Evolutionary conservation across 1,140 invertebrate genomes (phyloP).

Genomic region (Augochlora pura): DNA sequence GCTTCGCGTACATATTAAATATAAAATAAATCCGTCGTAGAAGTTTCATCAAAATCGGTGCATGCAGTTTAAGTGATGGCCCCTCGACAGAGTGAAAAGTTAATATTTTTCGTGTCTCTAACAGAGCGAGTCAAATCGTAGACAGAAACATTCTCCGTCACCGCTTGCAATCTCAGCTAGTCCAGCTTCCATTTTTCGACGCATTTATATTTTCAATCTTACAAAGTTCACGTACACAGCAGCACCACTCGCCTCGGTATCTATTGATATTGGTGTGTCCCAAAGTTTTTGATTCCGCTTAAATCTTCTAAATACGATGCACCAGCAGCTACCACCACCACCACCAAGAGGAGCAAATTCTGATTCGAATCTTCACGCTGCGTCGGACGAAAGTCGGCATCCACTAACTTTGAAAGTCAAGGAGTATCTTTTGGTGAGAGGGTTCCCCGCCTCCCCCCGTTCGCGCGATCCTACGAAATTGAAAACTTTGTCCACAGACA

Average conservation of each 20-base stretch:
- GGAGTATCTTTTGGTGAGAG: constrained; percentile 63
- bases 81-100: neutral
- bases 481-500: constrained; percentile 83
- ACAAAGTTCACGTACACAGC: constrained; percentile 26
- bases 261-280: constrained; percentile 77
- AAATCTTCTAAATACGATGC: constrained; percentile 46
- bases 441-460: constrained; percentile 48
- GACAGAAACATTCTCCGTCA: neutral
- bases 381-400: constrained; percentile 10
- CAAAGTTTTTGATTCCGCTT: constrained; percentile 16
- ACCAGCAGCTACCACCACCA: constrained; percentile 30
- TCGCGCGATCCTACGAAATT: constrained; percentile 5
- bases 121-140: neutral
- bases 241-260: constrained; percentile 68
- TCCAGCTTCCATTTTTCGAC: constrained; percentile 41
- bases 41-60: neutral
- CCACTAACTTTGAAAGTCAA: constrained; percentile 48
- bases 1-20: too few relatives aligned
- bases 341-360: constrained; percentile 10
- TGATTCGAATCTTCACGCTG: constrained; percentile 36
- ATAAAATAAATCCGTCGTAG: neutral
- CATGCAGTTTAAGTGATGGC: neutral
- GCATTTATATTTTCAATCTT: constrained; percentile 14
- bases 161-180: neutral
- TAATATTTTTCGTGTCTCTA: constrained; percentile 1